Evolutionary conservation across 1,140 invertebrate species (phyloP).

Genomic region (Bombus breviceps): DNA sequence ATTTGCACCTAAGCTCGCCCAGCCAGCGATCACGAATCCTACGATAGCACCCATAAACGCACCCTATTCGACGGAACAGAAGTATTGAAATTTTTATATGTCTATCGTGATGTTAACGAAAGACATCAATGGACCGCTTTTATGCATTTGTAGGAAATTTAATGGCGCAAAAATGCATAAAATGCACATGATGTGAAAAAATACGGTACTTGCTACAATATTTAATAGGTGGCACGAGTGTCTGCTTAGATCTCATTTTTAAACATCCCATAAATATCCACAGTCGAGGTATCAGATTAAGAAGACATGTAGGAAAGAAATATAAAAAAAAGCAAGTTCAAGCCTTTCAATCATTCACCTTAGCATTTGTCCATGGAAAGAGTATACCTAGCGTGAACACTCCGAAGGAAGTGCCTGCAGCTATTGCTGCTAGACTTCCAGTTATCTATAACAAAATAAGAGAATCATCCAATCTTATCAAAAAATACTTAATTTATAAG

Average conservation of each 20-base stretch:
- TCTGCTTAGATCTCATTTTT: too few species aligned
- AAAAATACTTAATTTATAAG: background rate
- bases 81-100: constrained; percentile 26
- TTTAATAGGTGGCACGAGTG: too few species aligned
- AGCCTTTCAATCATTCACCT: constrained; percentile 71
- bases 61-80: constrained; percentile 69
- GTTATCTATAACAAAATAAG: constrained; percentile 84
- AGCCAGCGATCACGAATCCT: constrained; percentile 75
- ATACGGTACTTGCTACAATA: too few species aligned
- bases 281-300: background rate
- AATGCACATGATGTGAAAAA: too few species aligned
- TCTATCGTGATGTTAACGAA: background rate
- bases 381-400: constrained; percentile 94
- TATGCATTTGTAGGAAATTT: background rate
- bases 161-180: background rate
- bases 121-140: background rate
- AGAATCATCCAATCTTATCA: background rate
- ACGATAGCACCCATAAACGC: constrained; percentile 75
- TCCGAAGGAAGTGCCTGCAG: constrained; percentile 92
- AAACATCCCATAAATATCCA: too few species aligned
- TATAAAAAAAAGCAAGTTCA: background rate
- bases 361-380: constrained; percentile 91
- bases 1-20: constrained; percentile 78
- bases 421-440: constrained; percentile 90
- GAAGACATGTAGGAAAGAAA: background rate